phyloP scores from a whole-genome alignment of 2,113 vertebrate species.

The Ptyas mucosa region DNA sequence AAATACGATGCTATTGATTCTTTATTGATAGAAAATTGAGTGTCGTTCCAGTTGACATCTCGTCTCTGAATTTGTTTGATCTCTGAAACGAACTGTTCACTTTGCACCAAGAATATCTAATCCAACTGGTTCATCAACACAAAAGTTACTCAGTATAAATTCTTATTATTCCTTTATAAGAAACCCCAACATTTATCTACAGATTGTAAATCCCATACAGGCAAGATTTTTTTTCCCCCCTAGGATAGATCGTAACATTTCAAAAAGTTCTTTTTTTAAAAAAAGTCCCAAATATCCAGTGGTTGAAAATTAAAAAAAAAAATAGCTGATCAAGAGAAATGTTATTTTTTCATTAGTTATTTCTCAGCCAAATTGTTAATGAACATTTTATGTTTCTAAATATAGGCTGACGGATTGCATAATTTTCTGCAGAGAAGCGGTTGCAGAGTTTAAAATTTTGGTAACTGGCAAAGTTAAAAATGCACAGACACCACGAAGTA shows the following conservation, averaged over 20 bases:
- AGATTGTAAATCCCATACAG: conserved; percentile 51
- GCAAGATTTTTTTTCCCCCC: conserved; percentile 20
- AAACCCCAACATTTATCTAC: conserved; percentile 45
- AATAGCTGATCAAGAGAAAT: conserved; percentile 8
- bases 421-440: conserved; percentile 7
- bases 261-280: conserved; percentile 24
- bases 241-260: conserved; percentile 38
- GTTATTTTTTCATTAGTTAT: conserved; percentile 19
- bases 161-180: conserved; percentile 37
- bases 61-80: neutral
- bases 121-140: conserved; percentile 34
- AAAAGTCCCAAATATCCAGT: neutral
- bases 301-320: conserved; percentile 50
- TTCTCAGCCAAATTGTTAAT: neutral
- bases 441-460: neutral
- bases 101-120: conserved; percentile 36
- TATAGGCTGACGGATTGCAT: neutral
- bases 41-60: conserved; percentile 14
- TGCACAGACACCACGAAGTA: conserved; percentile 42
- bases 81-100: conserved; percentile 50
- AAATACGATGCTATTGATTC: conserved; percentile 41
- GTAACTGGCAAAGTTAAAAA: conserved; percentile 30
- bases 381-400: neutral
- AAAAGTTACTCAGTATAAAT: conserved; percentile 38
- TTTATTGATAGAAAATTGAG: conserved; percentile 62